Evolutionary conservation across 2,113 vertebrate genomes (phyloP).

Genomic region (Larimichthys crocea): DNA sequence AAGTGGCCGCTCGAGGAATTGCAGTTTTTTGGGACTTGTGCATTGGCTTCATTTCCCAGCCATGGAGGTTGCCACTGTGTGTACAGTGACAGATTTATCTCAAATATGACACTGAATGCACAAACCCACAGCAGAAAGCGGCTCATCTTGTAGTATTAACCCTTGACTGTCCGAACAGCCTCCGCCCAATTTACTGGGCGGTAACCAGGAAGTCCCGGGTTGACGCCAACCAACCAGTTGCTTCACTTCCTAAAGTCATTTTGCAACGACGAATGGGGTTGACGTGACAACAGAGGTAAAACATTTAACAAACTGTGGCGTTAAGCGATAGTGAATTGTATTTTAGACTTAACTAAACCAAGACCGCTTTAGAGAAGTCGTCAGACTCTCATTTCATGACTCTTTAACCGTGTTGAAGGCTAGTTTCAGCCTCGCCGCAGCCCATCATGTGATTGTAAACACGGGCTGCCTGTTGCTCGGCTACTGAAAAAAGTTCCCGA

Average conservation of each 20-base stretch:
- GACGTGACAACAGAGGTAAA: slow-evolving; percentile 51
- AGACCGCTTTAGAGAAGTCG: fast-evolving
- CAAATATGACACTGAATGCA: neutral
- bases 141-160: no score
- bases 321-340: neutral
- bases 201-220: slow-evolving; percentile 32
- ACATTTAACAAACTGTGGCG: neutral
- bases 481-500: neutral
- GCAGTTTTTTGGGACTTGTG: no score
- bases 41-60: no score
- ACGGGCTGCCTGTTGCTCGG: neutral
- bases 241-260: neutral
- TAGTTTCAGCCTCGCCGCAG: neutral
- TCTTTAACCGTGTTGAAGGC: no score
- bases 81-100: no score
- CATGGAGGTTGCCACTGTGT: no score
- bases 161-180: no score
- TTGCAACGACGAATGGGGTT: slow-evolving; percentile 25
- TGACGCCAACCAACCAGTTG: slow-evolving; percentile 60
- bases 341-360: neutral
- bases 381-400: fast-evolving
- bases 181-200: neutral
- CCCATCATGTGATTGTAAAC: slow-evolving; percentile 71
- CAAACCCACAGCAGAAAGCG: neutral
- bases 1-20: no score